Base-by-base conservation (phyloP, 2,888 invertebrate genomes). In the Pomacea canaliculata region DNA sequence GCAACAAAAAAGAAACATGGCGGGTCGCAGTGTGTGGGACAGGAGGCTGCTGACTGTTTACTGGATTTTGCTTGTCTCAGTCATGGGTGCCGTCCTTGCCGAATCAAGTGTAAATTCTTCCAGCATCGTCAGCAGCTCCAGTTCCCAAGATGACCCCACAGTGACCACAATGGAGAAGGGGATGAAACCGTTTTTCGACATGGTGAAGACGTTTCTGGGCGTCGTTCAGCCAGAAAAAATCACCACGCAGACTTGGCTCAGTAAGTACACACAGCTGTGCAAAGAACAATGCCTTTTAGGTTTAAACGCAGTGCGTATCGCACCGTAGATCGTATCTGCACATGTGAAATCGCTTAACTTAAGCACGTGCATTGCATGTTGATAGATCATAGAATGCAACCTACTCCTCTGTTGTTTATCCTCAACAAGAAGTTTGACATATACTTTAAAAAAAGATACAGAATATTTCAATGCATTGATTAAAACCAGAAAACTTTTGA, bases 131-230 rank as follows among this genome's bases (percentile, higher is more conserved):
- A 73, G 68, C 56, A 66, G 66, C 59, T 66, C 27, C 23, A 67
- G 60, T 37, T n/a, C 13, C 1, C n/a, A n/a, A 37, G 70, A 63
- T 48, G 67, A 68, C n/a, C 67, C 23, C 10, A 51, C 63, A 59
- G 49, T 16, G 62, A 76, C 71, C 62, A 77, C 86, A 27, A 78
- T 87, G 49, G 84, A 86, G 72, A 83, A 85, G 73, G 87, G 87
- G 48, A 84, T 86, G 81, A 79, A 82, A 19, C 81, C 82, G 48
- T 78, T 87, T 12, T 87, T 81, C 78, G 77, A 83, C 37, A 80
- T 88, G 78, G 84, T 83, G 16, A 85, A 88, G 73, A 79, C 80
- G 27, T 88, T 88, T 78, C 81, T 87, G 7, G 82, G 84, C 65
- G 80, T 83, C 37, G 83, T 86, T 37, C 85, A 85, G 77, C 80